These are phyloP conservation scores for Cheilosia vernalis DNA, from an alignment of 2,888 invertebrate species.

Conservation along the genomic window DNA sequence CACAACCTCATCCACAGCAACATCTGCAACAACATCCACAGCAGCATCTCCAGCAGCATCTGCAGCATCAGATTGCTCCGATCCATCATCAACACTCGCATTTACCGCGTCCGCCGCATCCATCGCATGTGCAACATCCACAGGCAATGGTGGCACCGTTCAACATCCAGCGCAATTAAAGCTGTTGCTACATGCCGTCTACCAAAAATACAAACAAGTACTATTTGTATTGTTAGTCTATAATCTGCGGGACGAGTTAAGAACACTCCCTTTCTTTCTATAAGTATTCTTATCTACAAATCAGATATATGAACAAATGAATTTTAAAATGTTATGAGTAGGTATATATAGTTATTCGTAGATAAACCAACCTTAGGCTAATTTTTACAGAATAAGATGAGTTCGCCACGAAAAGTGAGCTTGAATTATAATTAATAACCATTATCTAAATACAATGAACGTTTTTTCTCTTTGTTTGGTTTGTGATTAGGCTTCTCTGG, in stretches of 20 bases:
- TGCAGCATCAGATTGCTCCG: constrained; percentile 31
- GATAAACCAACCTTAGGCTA: constrained; percentile 37
- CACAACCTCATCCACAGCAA: constrained; percentile 38
- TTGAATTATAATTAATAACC: constrained; percentile 35
- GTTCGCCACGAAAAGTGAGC: constrained; percentile 27
- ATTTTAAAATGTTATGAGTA: constrained; percentile 27
- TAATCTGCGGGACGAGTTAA: not conserved
- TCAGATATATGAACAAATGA: constrained; percentile 39
- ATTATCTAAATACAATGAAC: constrained; percentile 7
- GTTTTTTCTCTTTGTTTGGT: not conserved
- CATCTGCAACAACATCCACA: constrained; percentile 31
- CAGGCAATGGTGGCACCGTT: constrained; percentile 48
- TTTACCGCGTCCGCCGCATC: constrained; percentile 61
- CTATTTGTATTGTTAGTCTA: constrained; percentile 40
- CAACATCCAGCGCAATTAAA: constrained; percentile 76
- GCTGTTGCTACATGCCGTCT: not conserved
- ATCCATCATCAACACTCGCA: constrained; percentile 53
- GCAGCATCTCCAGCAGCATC: constrained; percentile 30
- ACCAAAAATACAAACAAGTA: constrained; percentile 42
- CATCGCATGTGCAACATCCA: constrained; percentile 76
- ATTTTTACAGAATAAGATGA: constrained; percentile 37
- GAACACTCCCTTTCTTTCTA: constrained; percentile 24
- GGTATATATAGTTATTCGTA: constrained; percentile 3
- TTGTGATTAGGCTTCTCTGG: too few species aligned
- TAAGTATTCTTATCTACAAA: constrained; percentile 10